A percentile compares a stretch with the other conserved stretches of the same genome.
phyloP scores from a whole-genome alignment of 2,797 vertebrate genomes.

The Pangasius macronema region DNA sequence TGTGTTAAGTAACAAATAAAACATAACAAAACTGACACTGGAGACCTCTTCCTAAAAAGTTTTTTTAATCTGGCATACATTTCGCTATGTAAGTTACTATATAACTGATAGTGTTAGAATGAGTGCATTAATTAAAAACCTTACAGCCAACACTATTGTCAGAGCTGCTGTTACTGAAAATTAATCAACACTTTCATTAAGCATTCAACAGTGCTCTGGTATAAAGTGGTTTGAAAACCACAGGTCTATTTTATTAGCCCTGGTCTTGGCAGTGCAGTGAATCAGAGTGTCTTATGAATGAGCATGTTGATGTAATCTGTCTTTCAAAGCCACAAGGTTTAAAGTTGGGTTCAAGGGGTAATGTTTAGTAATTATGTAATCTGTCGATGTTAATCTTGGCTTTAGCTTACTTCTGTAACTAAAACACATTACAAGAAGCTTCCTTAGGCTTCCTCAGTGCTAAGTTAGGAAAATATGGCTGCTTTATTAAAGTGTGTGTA shows the following conservation, averaged over 20 bases:
- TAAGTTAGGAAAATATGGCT: neutral
- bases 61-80: neutral
- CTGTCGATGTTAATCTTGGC: neutral
- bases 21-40: neutral
- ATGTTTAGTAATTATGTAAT: neutral
- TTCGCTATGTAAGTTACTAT: neutral
- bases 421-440: neutral
- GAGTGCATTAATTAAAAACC: neutral
- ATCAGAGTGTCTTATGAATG: neutral
- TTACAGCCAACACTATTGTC: neutral
- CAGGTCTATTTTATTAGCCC: neutral
- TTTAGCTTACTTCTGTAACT: neutral
- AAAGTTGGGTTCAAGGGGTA: neutral
- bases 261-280: neutral
- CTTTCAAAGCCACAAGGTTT: neutral
- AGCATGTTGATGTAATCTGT: neutral
- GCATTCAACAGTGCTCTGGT: neutral
- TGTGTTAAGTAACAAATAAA: neutral
- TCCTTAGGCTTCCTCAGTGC: neutral
- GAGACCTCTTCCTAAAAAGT: no score
- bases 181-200: neutral
- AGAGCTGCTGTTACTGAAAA: neutral
- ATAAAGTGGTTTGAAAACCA: neutral
- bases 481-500: no score
- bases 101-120: neutral